Percentiles rank a stretch among this genome's conserved stretches.
phyloP scores from a whole-genome alignment of 2,797 vertebrate species.

The Tamandua tetradactyla region DNA sequence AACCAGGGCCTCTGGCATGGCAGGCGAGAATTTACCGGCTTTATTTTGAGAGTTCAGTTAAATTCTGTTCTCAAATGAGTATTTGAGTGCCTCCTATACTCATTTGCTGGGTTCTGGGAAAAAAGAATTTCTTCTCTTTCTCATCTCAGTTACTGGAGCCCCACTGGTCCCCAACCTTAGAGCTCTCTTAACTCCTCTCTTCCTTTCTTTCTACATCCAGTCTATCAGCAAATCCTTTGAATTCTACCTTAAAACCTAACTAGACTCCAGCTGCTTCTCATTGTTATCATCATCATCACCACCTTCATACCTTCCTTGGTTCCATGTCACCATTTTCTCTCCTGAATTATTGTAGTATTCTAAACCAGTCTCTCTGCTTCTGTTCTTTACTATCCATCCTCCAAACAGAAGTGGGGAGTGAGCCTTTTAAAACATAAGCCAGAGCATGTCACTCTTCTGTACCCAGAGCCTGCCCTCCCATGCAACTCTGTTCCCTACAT shows the following conservation, averaged over 20 bases:
- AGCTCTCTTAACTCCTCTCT: not conserved
- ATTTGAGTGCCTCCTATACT: not conserved
- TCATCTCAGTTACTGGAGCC: not conserved
- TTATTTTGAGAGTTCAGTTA: conserved; percentile 38
- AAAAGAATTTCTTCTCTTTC: conserved; percentile 30
- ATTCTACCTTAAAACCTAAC: not conserved
- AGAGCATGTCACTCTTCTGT: not conserved
- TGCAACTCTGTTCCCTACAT: not conserved
- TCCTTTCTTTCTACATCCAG: not conserved
- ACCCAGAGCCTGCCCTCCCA: not conserved
- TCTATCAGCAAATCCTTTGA: not conserved
- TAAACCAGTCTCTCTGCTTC: not conserved
- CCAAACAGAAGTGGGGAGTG: not conserved
- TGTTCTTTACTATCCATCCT: not conserved
- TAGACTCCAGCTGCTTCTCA: not conserved
- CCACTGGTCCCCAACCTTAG: not conserved
- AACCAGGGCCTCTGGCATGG: too few species aligned
- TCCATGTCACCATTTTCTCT: not conserved
- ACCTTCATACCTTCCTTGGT: not conserved
- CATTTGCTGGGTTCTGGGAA: conserved; percentile 25
- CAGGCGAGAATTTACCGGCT: conserved; percentile 22
- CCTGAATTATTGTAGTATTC: not conserved
- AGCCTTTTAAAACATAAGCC: not conserved
- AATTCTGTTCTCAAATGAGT: conserved; percentile 46
- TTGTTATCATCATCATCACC: not conserved